Conservation (phyloP, 2,113 vertebrate species). For the Eretmochelys imbricata region DNA sequence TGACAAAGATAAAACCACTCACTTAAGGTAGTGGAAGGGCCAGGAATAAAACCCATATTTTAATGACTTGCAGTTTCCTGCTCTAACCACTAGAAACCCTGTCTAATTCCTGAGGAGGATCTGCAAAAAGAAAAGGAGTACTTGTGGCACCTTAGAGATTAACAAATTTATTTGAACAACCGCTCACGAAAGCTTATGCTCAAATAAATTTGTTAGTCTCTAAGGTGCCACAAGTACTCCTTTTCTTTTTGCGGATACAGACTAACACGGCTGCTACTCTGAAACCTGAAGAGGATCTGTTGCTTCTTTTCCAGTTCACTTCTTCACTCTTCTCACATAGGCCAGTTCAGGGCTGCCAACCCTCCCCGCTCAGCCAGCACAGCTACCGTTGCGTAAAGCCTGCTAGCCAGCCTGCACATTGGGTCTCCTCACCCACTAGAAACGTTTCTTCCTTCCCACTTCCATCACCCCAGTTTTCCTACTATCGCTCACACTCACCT, state of each 20-base stretch:
- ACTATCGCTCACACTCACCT: neutral
- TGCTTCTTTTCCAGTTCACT: neutral
- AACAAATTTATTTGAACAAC: no score
- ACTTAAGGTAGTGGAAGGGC: neutral
- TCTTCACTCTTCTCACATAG: neutral
- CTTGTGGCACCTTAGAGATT: no score
- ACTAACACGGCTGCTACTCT: no score
- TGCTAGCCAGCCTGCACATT: neutral
- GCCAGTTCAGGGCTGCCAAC: rapidly evolving
- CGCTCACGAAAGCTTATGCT: no score
- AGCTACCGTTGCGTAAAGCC: rapidly evolving
- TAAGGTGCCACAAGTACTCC: no score
- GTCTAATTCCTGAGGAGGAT: neutral
- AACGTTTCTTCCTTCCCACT: neutral
- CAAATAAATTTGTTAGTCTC: no score
- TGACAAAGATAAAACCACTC: neutral
- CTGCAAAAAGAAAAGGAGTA: neutral
- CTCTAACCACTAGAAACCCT: neutral
- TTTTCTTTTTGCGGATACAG: no score
- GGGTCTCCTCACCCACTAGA: rapidly evolving
- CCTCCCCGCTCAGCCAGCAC: neutral
- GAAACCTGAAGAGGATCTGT: neutral
- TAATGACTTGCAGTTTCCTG: neutral
- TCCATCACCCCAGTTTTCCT: neutral
- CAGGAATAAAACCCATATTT: neutral